Evolutionary conservation across 2,888 invertebrate species (phyloP).

Genomic region (Lacanobia oleracea): DNA sequence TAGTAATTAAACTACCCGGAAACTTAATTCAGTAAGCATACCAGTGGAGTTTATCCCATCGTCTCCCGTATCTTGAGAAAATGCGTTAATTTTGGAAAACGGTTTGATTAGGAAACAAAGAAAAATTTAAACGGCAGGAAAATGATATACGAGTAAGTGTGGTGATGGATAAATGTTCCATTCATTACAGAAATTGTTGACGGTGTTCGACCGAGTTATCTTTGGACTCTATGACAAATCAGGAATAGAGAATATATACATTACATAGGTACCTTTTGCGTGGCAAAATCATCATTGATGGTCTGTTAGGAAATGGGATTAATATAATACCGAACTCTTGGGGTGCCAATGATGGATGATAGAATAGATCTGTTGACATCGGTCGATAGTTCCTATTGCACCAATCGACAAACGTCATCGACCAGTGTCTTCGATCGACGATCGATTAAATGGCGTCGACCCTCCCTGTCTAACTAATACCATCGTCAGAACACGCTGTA

Average conservation of each 20-base stretch:
- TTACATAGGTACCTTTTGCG: no score
- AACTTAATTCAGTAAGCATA: background rate
- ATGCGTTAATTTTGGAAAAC: background rate
- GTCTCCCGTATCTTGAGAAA: no score
- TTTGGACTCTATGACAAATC: background rate
- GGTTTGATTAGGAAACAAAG: no score
- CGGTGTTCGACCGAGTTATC: background rate
- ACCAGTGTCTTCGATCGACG: background rate
- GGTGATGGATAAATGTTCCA: background rate
- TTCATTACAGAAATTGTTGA: background rate
- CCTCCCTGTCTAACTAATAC: background rate
- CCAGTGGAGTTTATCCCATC: background rate
- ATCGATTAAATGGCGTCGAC: background rate
- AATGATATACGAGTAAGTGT: no score
- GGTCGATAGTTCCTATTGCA: background rate
- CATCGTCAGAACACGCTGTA: background rate
- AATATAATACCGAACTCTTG: no score
- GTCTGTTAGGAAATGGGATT: no score
- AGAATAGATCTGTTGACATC: no score
- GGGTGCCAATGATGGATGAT: no score
- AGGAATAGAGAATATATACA: no score
- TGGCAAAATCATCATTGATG: no score
- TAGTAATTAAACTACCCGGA: slow-evolving; percentile 25
- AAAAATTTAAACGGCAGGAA: no score
- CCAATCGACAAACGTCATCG: background rate